A percentile compares a stretch with the other conserved stretches of the same genome.
phyloP scores from a whole-genome alignment of 2,797 vertebrate genomes.

The Tenualosa ilisha region DNA sequence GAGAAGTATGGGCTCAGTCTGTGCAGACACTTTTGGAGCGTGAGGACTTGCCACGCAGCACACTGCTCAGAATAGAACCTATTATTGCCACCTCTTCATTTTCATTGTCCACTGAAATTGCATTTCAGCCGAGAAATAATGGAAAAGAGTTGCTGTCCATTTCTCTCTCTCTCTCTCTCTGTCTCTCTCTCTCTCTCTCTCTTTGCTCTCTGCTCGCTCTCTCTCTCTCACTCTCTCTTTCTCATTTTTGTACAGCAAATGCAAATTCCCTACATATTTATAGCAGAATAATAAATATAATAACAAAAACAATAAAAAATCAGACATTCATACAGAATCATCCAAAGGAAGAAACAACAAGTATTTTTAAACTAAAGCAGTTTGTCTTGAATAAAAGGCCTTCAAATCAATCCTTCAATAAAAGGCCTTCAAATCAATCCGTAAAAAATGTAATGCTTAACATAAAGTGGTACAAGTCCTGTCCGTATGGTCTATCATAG shows the following conservation, averaged over 20 bases:
- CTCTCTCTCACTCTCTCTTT: neutral
- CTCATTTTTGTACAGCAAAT: neutral
- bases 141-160: conserved; percentile 32
- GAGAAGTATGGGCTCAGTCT: conserved; percentile 39
- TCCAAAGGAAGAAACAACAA: too few species aligned
- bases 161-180: neutral
- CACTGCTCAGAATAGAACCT: conserved; percentile 49
- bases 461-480: too few species aligned
- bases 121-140: conserved; percentile 61
- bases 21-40: conserved; percentile 36
- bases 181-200: neutral
- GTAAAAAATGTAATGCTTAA: too few species aligned
- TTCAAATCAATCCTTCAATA: too few species aligned
- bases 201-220: neutral
- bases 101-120: conserved; percentile 61
- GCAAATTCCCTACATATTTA: too few species aligned
- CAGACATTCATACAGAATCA: too few species aligned
- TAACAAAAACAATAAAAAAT: too few species aligned
- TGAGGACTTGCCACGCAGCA: too few species aligned
- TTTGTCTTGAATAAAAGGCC: too few species aligned
- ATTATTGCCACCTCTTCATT: conserved; percentile 55
- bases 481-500: neutral
- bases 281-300: too few species aligned
- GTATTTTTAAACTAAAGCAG: too few species aligned
- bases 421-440: too few species aligned